phyloP scores from a whole-genome alignment of 2,797 vertebrate genomes.

The Amazona finschi region DNA sequence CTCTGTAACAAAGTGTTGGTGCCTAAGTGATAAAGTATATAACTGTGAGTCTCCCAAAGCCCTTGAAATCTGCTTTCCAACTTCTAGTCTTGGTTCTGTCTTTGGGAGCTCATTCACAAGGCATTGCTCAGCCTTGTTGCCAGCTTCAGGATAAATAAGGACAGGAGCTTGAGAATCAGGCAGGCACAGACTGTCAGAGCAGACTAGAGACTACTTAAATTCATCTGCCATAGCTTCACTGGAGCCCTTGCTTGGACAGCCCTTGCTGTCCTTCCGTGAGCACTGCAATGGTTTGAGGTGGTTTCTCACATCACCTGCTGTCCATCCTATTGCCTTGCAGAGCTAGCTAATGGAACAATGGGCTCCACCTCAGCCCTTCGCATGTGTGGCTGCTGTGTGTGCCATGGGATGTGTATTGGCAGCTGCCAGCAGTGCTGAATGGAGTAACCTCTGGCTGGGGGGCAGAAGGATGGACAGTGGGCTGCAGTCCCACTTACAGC shows the following conservation, averaged over 20 bases:
- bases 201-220: not conserved
- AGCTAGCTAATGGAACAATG: not conserved
- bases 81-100: not conserved
- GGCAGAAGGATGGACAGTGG: not conserved
- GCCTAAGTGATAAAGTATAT: not conserved
- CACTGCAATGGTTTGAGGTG: not conserved
- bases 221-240: not conserved
- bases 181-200: not conserved
- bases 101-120: not conserved
- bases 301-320: not conserved
- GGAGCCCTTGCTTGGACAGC: not conserved
- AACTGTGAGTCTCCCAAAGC: not conserved
- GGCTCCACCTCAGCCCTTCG: not conserved
- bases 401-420: fast-evolving
- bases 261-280: not conserved
- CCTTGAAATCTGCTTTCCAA: not conserved
- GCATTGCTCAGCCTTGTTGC: not conserved
- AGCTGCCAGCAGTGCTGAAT: not conserved
- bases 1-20: not conserved
- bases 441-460: not conserved
- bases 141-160: not conserved
- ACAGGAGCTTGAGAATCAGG: not conserved
- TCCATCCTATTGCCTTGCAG: not conserved
- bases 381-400: not conserved
- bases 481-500: not conserved